A percentile compares a stretch with the other conserved stretches of the same genome.
phyloP scores from a whole-genome alignment of 2,797 vertebrate species.

The Petrocephalus schoutedeni region DNA sequence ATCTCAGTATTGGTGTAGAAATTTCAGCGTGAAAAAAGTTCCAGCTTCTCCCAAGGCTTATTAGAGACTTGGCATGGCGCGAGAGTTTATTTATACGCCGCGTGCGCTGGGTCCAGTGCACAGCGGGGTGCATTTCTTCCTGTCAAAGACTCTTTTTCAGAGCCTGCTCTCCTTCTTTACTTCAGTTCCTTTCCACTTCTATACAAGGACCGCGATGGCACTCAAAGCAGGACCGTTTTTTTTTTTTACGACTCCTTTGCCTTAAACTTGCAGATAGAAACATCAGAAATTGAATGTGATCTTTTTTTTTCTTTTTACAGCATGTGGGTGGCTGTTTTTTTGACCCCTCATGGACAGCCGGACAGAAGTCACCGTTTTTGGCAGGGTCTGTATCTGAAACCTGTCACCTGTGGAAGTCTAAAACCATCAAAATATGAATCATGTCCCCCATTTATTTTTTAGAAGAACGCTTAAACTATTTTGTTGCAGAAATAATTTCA shows the following conservation, averaged over 20 bases:
- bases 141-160: constrained; percentile 66
- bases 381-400: neutral
- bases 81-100: constrained; percentile 68
- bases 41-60: constrained; percentile 54
- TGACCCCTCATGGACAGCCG: neutral
- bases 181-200: constrained; percentile 53
- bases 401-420: neutral
- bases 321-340: neutral
- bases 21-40: constrained; percentile 58
- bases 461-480: neutral
- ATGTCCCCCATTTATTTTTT: neutral
- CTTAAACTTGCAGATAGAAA: constrained; percentile 47
- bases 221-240: constrained; percentile 53
- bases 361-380: neutral
- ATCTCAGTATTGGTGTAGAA: constrained; percentile 53
- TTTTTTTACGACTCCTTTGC: constrained; percentile 50
- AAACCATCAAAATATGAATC: neutral
- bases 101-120: constrained; percentile 61
- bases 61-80: constrained; percentile 58
- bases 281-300: neutral
- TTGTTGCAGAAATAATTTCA: neutral
- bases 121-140: constrained; percentile 62
- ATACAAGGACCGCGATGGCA: constrained; percentile 40
- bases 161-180: constrained; percentile 36
- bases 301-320: neutral